Base-by-base conservation (phyloP, 2,797 vertebrate species). In the Poeciliopsis infans region DNA sequence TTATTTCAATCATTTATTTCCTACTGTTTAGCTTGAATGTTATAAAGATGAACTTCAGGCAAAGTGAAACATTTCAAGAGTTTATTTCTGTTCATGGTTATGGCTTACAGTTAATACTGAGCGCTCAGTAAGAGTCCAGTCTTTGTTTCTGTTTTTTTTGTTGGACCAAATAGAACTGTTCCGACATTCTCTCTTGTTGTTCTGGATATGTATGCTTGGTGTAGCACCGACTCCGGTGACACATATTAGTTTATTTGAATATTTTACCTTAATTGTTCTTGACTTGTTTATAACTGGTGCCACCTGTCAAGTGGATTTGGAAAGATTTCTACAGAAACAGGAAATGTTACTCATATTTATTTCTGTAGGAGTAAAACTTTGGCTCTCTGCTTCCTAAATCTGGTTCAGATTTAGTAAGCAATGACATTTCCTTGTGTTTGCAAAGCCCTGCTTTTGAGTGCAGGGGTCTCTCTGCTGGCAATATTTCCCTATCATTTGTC, bases 321-420 rank as follows among this genome's bases (percentile, higher is more conserved):
- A 69, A n/a, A 70, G 25, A 70, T 41, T 68, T 69, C 31, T 11
- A 15, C 87, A 77, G 72, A 87, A 86, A 81, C 75, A 79, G 80
- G 70, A 87, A 91, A 80, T 23, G 75, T 82, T 49, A 55, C 70
- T 68, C 77, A 82, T 28, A 10, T 55, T 41, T 18, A 72, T 68
- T 43, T n/a, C 47, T 76, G 45, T 39, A 78, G 45, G 68, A 77
- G 79, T 23, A 83, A 28, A 84, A 77, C 72, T 66, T 66, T 84
- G 87, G 66, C 80, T 76, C 2, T 0, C 57, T 41, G 51, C 78
- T 59, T 20, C 41, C 59, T 51, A 18, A 45, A 28, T 79, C 12
- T 61, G 70, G 8, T 2, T 2, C 41, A 43, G 41, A 43, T 43
- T 43, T 43, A 43, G 1, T 72, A 80, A 87, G 85, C 74, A 80